Evolutionary conservation across 1,140 invertebrate genomes (phyloP).

Genomic region (Danaus plexippus): DNA sequence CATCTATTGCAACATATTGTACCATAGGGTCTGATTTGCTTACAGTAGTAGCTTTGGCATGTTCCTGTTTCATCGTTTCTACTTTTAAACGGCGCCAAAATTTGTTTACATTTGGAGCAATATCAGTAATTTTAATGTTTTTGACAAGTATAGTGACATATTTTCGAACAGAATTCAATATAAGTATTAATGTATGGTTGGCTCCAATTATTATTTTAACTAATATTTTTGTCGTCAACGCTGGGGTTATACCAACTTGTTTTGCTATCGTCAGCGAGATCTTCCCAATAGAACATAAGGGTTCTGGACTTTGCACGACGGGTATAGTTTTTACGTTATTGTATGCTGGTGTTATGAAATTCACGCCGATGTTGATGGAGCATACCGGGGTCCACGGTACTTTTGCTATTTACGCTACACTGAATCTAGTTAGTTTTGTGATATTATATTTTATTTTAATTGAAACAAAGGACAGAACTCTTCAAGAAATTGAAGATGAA

Average conservation of each 20-base stretch:
- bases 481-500: slow-evolving; percentile 42
- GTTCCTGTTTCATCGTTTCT: slow-evolving; percentile 26
- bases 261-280: slow-evolving; percentile 37
- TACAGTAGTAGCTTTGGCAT: slow-evolving; percentile 22
- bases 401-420: slow-evolving; percentile 27
- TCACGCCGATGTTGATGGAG: slow-evolving; percentile 32
- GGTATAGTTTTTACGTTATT: slow-evolving; percentile 32
- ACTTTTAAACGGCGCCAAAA: slow-evolving; percentile 30
- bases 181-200: slow-evolving; percentile 20
- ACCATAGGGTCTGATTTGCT: slow-evolving; percentile 30
- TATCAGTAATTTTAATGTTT: slow-evolving; percentile 30
- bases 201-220: slow-evolving; percentile 27
- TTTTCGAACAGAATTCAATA: slow-evolving; percentile 14
- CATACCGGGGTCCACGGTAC: slow-evolving; percentile 27
- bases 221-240: slow-evolving; percentile 28
- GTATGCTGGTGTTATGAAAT: slow-evolving; percentile 28
- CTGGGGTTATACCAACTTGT: slow-evolving; percentile 32
- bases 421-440: slow-evolving; percentile 22
- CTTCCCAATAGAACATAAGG: slow-evolving; percentile 38
- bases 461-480: slow-evolving; percentile 45
- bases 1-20: slow-evolving; percentile 30
- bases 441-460: slow-evolving; percentile 33
- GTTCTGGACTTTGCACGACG: slow-evolving; percentile 22
- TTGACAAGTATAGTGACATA: slow-evolving; percentile 24
- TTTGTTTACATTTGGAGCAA: slow-evolving; percentile 25